Conservation (phyloP, 2,888 invertebrate species). For the Leucania comma region DNA sequence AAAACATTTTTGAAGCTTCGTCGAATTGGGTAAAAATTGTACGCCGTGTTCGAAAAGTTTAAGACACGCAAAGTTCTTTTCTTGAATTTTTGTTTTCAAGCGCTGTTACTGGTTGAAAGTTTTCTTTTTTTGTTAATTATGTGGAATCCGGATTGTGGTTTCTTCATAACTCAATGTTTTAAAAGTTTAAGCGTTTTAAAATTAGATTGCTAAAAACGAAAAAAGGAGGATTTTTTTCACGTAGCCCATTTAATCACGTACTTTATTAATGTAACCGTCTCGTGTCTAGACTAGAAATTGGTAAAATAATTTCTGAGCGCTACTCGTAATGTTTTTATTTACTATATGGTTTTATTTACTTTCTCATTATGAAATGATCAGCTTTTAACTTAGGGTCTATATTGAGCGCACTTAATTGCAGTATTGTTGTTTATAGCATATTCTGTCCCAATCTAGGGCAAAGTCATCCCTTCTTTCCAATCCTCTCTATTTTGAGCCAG, state of each 20-base stretch:
- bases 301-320: neutral
- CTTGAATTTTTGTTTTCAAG: slow-evolving; percentile 37
- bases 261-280: neutral
- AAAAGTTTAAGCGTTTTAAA: slow-evolving; percentile 6
- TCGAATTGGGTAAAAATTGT: slow-evolving; percentile 24
- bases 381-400: too few species aligned
- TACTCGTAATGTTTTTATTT: neutral
- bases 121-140: slow-evolving; percentile 43
- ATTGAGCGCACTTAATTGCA: too few species aligned
- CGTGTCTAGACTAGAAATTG: neutral
- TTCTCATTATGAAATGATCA: neutral
- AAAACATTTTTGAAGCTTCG: slow-evolving; percentile 37
- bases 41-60: slow-evolving; percentile 39
- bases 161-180: slow-evolving; percentile 21
- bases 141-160: slow-evolving; percentile 35
- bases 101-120: slow-evolving; percentile 30
- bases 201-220: slow-evolving; percentile 2
- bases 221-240: neutral
- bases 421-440: too few species aligned
- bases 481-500: neutral
- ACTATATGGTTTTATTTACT: neutral
- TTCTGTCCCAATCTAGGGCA: too few species aligned
- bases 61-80: slow-evolving; percentile 46
- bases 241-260: neutral
- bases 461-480: neutral